These are phyloP conservation scores for Drosophila ironensis DNA, from an alignment of 1,140 invertebrate genomes.

Conservation along the genomic window DNA sequence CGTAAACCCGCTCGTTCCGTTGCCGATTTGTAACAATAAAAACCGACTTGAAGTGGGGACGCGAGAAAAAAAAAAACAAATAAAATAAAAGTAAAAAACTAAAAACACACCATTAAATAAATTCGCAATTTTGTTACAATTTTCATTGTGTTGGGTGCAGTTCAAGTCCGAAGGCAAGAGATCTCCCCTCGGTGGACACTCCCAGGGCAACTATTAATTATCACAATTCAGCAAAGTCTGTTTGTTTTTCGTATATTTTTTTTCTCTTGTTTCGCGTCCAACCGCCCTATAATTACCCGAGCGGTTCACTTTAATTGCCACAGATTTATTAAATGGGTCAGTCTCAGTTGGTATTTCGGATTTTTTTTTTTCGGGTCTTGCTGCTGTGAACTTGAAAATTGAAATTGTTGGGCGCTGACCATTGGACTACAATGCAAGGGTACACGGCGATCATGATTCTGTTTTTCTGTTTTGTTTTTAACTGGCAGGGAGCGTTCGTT, in stretches of 20 bases:
- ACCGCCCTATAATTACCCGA: constrained; percentile 68
- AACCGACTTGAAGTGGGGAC: constrained; percentile 15
- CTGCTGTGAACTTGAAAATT: constrained; percentile 37
- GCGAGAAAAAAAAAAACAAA: constrained; percentile 5
- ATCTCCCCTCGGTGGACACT: constrained; percentile 32
- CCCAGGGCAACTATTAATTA: constrained; percentile 66
- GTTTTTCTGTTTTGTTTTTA: constrained; percentile 10
- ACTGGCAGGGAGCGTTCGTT: constrained; percentile 5
- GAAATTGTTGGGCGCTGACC: constrained; percentile 10
- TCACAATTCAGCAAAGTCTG: constrained; percentile 66
- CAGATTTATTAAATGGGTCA: constrained; percentile 65
- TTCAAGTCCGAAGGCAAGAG: constrained; percentile 22
- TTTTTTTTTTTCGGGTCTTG: constrained; percentile 12
- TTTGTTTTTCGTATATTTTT: constrained; percentile 12
- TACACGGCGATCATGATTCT: constrained; percentile 22
- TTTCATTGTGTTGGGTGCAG: constrained; percentile 59
- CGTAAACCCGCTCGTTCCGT: constrained; percentile 59
- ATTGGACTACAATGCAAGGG: constrained; percentile 38
- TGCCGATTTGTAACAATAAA: constrained; percentile 72
- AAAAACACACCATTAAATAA: constrained; percentile 10
- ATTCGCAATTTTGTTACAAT: constrained; percentile 74
- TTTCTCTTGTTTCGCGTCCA: neutral
- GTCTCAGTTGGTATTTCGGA: constrained; percentile 4
- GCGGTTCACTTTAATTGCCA: constrained; percentile 63
- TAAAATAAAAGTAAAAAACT: neutral